Evolutionary conservation across 1,140 invertebrate species (phyloP).

Genomic region (Megalopta genalis): DNA sequence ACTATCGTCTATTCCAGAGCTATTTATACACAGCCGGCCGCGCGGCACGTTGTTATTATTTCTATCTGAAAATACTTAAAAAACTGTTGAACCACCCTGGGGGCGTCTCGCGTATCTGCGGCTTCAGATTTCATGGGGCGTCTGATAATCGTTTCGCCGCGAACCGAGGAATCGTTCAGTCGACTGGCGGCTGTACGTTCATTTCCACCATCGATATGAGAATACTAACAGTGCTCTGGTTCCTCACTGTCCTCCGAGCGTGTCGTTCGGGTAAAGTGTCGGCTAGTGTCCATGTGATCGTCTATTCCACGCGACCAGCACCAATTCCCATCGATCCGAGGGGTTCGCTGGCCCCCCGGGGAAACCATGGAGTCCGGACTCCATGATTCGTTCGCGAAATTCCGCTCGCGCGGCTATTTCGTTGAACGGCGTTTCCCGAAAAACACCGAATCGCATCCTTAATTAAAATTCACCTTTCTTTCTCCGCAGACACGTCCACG

Average conservation of each 20-base stretch:
- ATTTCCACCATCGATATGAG: constrained; percentile 48
- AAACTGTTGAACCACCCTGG: constrained; percentile 30
- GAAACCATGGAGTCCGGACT: neutral
- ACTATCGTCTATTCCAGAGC: neutral
- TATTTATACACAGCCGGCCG: neutral
- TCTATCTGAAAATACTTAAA: constrained; percentile 26
- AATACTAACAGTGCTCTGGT: constrained; percentile 35
- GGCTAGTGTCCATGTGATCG: neutral
- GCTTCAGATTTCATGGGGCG: constrained; percentile 51
- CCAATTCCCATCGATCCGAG: neutral
- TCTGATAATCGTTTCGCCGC: constrained; percentile 31
- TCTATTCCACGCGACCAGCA: neutral
- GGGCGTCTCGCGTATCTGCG: constrained; percentile 52
- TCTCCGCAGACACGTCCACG: neutral
- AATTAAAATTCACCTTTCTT: neutral
- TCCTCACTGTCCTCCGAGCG: constrained; percentile 20
- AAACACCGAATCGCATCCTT: too few relatives aligned
- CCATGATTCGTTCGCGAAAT: neutral
- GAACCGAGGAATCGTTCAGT: constrained; percentile 40
- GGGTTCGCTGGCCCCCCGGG: neutral
- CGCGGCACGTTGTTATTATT: neutral
- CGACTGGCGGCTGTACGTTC: constrained; percentile 35
- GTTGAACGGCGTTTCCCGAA: too few relatives aligned
- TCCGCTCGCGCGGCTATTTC: too few relatives aligned
- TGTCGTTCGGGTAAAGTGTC: constrained; percentile 43